Percentiles rank a stretch among this genome's conserved stretches.
These are phyloP conservation scores for Sebastes trivittatus DNA, from an alignment of 2,797 vertebrate species.

Conservation along the genomic window DNA sequence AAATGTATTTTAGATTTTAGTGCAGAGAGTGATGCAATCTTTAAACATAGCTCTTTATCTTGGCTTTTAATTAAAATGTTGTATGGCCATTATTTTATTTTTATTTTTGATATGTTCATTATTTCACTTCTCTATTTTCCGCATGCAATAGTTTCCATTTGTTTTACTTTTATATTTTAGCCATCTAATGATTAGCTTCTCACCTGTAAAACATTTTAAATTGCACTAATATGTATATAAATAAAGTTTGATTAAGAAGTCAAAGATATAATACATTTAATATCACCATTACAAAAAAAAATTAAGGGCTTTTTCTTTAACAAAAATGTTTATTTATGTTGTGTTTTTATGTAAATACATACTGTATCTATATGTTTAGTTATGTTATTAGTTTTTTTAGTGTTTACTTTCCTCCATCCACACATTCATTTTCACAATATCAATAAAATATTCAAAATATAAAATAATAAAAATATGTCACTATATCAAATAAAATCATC, in stretches of 20 bases:
- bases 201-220: not conserved
- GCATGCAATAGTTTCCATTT: too few species aligned
- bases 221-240: not conserved
- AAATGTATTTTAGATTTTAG: not conserved
- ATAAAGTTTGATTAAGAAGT: too few species aligned
- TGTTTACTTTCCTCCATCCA: not conserved
- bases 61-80: not conserved
- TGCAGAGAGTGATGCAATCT: not conserved
- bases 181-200: accelerated
- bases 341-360: too few species aligned
- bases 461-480: too few species aligned
- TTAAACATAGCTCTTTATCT: not conserved
- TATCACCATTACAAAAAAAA: too few species aligned
- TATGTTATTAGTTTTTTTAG: accelerated
- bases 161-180: accelerated
- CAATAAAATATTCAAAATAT: not conserved
- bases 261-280: too few species aligned
- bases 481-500: not conserved
- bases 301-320: too few species aligned
- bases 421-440: not conserved
- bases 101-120: not conserved
- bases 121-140: too few species aligned
- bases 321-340: too few species aligned
- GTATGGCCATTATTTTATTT: too few species aligned
- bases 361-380: too few species aligned